Evolutionary conservation across 2,113 vertebrate species (phyloP), one percentile per base, ranked within the genome.

Genomic region (Lanius ludovicianus): DNA sequence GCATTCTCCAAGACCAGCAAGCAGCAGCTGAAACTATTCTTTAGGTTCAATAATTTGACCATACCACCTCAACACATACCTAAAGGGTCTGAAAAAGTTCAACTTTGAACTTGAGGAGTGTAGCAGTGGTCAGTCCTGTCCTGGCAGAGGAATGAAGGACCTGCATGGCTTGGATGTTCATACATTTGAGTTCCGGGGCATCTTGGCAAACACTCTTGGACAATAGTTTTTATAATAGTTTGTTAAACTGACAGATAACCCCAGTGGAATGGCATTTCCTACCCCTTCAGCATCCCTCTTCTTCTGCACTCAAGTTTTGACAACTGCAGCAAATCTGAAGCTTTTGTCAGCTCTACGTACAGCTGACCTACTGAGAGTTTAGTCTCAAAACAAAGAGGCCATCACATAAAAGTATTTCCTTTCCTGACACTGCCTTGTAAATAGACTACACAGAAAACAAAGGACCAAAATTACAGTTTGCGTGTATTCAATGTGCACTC

Each of bases 401-500:
- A 67, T 31, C 11, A 1, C 41, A 71, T 10, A 25, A 20, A 81
- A 93, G 33, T 44, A 44, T 13, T 42, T 44, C 64, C 49, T 81
- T 88, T 41, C 68, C 63, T n/a, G 44, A 15, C 87, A 78, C 49
- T 0, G 1, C 56, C 62, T 71, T 87, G 60, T 41, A 92, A 77
- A 64, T 70, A 83, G 28, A 15, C 55, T 74, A 28, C 85, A 41
- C 44, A 53, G 39, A 55, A 92, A 93, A 85, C n/a, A 75, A 83
- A 82, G 44, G 25, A 24, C 71, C 50, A 16, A 92, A 97, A 96
- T 95, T 81, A 89, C 49, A 89, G 91, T 37, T 62, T 79, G 14
- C 59, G 19, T 28, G 22, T 35, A 23, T 41, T 67, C 46, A 12
- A 7, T 3, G 6, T 9, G 37, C 60, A 95, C 59, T 8, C 35